These are phyloP conservation scores for Actinia equina DNA, from an alignment of 64 coral and sea anemone genomes.

Conservation along the genomic window DNA sequence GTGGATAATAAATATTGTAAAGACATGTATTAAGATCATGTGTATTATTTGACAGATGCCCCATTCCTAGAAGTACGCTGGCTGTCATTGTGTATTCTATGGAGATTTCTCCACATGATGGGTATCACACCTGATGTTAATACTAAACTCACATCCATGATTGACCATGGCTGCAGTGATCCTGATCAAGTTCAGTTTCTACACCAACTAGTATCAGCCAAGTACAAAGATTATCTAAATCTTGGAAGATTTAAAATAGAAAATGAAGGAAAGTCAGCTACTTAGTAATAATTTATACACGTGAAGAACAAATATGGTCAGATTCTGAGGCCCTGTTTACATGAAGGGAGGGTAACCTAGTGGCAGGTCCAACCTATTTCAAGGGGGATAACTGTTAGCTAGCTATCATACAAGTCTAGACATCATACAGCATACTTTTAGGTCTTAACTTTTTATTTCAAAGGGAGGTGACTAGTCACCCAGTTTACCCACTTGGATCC, in stretches of 20 bases:
- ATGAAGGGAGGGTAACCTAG: too few species aligned
- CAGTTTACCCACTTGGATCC: too few species aligned
- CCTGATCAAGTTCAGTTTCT: slow-evolving; percentile 25
- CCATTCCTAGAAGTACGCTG: slow-evolving; percentile 63
- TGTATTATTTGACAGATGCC: slow-evolving; percentile 14
- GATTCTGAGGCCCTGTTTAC: background rate
- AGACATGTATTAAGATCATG: too few species aligned
- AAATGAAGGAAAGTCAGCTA: background rate
- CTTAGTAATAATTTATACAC: background rate
- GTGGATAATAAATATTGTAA: too few species aligned
- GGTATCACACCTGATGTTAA: slow-evolving; percentile 25
- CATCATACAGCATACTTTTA: too few species aligned
- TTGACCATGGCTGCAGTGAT: slow-evolving; percentile 34
- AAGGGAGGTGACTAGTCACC: too few species aligned
- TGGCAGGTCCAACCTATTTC: too few species aligned
- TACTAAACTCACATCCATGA: slow-evolving; percentile 15
- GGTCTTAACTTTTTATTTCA: too few species aligned
- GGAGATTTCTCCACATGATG: slow-evolving; percentile 48
- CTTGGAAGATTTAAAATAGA: background rate
- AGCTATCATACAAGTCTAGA: too few species aligned
- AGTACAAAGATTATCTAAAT: slow-evolving; percentile 2
- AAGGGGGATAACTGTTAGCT: too few species aligned
- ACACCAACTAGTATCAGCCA: slow-evolving; percentile 1
- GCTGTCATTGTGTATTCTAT: slow-evolving; percentile 58
- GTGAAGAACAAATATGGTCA: background rate